Percentiles rank a stretch among this genome's conserved stretches.
These are phyloP conservation scores for Scomber colias DNA, from an alignment of 2,113 vertebrate species.

Conservation along the genomic window DNA sequence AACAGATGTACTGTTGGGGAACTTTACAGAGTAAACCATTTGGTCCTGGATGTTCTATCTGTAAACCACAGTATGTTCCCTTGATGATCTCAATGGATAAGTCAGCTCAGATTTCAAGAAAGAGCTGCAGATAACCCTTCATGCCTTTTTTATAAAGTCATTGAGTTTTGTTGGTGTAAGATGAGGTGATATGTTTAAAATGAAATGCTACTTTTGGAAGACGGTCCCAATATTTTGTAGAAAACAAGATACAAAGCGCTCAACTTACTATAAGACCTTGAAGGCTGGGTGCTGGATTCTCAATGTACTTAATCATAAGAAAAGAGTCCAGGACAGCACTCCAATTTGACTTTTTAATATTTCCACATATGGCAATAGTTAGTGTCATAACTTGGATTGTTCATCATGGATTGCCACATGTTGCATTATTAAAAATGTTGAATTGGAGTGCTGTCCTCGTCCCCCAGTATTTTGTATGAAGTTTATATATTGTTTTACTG, in stretches of 20 bases:
- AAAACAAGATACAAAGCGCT: no score
- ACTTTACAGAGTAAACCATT: background rate
- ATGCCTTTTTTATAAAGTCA: background rate
- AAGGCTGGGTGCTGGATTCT: no score
- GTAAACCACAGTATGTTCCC: background rate
- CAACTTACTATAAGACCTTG: no score
- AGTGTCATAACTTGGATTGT: conserved; percentile 10
- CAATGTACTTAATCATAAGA: no score
- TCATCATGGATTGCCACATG: conserved; percentile 5
- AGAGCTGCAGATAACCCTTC: background rate
- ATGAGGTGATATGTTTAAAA: background rate
- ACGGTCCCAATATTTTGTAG: background rate
- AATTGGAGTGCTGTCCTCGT: no score
- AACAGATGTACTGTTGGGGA: background rate
- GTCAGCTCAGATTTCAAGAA: background rate
- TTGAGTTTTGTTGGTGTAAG: background rate
- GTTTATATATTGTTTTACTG: conserved; percentile 15
- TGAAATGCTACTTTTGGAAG: background rate
- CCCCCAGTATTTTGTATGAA: conserved; percentile 30
- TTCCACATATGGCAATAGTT: background rate
- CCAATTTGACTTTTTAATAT: no score
- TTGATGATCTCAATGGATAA: background rate
- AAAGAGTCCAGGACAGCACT: no score
- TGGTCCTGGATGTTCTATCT: background rate
- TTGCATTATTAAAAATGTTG: no score